Percentiles rank a stretch among this genome's conserved stretches.
phyloP scores from a whole-genome alignment of 2,797 vertebrate species.

The Sternarchorhynchus goeldii region DNA sequence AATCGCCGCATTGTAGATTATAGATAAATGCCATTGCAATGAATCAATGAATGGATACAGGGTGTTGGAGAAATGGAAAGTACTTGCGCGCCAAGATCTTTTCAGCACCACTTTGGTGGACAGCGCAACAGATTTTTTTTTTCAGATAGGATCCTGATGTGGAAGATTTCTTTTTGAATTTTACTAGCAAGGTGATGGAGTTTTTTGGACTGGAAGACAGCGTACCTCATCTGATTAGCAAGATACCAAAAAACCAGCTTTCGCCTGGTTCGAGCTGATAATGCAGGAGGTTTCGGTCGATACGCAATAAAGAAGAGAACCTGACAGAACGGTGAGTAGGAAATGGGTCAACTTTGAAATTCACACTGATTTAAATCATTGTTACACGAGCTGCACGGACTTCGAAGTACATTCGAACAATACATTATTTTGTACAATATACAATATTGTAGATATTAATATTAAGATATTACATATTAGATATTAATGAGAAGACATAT shows the following conservation, averaged over 20 bases:
- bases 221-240: conserved; percentile 39
- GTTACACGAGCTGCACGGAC: not conserved
- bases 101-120: conserved; percentile 74
- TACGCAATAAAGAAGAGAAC: conserved; percentile 35
- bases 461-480: too few relatives aligned
- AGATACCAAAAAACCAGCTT: conserved; percentile 30
- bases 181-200: conserved; percentile 56
- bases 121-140: conserved; percentile 66
- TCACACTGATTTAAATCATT: conserved; percentile 24
- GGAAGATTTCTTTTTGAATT: conserved; percentile 64
- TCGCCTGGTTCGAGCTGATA: conserved; percentile 41
- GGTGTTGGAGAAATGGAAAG: conserved; percentile 57
- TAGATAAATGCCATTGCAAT: not conserved
- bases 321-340: conserved; percentile 50
- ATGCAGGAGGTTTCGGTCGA: conserved; percentile 36
- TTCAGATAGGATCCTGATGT: conserved; percentile 43
- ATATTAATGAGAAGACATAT: too few relatives aligned
- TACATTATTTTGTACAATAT: not conserved
- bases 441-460: not conserved
- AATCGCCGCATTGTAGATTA: conserved; percentile 16
- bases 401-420: not conserved
- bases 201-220: conserved; percentile 50
- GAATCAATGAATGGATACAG: conserved; percentile 52
- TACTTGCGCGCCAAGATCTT: conserved; percentile 41
- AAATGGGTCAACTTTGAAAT: conserved; percentile 57